phyloP scores from a whole-genome alignment of 1,140 invertebrate species.

The Ostrea edulis region DNA sequence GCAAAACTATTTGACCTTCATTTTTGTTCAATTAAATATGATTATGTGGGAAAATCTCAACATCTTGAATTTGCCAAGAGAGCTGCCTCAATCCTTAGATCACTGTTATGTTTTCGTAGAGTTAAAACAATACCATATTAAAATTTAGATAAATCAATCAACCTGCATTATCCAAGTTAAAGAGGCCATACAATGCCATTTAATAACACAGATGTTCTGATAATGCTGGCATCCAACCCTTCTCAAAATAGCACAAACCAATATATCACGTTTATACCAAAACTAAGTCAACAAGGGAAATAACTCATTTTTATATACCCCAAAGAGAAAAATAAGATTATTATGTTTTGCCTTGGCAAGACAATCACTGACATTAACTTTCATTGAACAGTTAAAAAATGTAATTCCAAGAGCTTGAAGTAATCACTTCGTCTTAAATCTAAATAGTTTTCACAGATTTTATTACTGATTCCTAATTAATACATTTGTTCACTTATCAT shows the following conservation, averaged over 20 bases:
- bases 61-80: conserved; percentile 3
- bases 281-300: not conserved
- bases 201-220: conserved; percentile 15
- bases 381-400: not conserved
- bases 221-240: conserved; percentile 5
- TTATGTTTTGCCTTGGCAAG: not conserved
- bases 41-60: conserved; percentile 29
- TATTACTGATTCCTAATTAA: too few relatives aligned
- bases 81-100: not conserved
- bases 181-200: conserved; percentile 28
- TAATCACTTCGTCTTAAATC: too few relatives aligned
- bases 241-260: not conserved
- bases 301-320: not conserved
- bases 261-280: not conserved
- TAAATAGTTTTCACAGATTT: too few relatives aligned
- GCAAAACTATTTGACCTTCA: not conserved
- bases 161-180: not conserved
- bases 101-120: conserved; percentile 2
- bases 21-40: conserved; percentile 5
- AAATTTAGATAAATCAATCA: conserved; percentile 23
- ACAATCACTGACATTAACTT: not conserved
- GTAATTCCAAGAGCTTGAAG: too few relatives aligned
- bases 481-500: too few relatives aligned
- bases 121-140: conserved; percentile 33
- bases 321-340: not conserved